phyloP scores from a whole-genome alignment of 2,797 vertebrate genomes.

The Catostomus latipinnis region DNA sequence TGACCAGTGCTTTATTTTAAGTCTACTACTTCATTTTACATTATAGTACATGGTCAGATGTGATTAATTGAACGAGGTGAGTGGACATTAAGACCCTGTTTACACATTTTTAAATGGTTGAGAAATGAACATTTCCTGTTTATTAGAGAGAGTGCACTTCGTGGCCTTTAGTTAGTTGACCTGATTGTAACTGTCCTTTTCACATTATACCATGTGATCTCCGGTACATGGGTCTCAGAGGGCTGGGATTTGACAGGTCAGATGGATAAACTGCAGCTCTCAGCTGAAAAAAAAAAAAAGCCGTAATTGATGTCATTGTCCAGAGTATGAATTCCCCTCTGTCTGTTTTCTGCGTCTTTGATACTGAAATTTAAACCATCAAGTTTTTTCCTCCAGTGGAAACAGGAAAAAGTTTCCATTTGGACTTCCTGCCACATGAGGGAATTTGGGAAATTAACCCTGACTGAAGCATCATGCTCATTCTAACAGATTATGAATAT shows the following conservation, averaged over 20 bases:
- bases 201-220: constrained; percentile 29
- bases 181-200: constrained; percentile 42
- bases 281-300: constrained; percentile 28
- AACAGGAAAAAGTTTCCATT: constrained; percentile 1
- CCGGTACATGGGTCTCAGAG: neutral
- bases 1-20: neutral
- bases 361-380: constrained; percentile 22
- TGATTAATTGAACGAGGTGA: constrained; percentile 21
- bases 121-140: constrained; percentile 54
- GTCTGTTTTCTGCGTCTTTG: neutral
- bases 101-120: constrained; percentile 33
- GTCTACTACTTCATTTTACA: constrained; percentile 32
- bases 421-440: neutral
- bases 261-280: constrained; percentile 11
- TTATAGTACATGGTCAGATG: neutral
- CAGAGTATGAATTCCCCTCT: constrained; percentile 13
- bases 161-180: constrained; percentile 35
- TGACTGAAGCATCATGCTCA: too few species aligned
- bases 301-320: constrained; percentile 31
- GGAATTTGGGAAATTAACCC: too few species aligned
- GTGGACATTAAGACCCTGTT: constrained; percentile 35
- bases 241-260: constrained; percentile 24
- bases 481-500: too few species aligned
- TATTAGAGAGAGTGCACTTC: constrained; percentile 8
- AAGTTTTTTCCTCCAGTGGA: neutral